Base-by-base conservation (phyloP, 2,113 vertebrate species). In the Caranx melampygus region DNA sequence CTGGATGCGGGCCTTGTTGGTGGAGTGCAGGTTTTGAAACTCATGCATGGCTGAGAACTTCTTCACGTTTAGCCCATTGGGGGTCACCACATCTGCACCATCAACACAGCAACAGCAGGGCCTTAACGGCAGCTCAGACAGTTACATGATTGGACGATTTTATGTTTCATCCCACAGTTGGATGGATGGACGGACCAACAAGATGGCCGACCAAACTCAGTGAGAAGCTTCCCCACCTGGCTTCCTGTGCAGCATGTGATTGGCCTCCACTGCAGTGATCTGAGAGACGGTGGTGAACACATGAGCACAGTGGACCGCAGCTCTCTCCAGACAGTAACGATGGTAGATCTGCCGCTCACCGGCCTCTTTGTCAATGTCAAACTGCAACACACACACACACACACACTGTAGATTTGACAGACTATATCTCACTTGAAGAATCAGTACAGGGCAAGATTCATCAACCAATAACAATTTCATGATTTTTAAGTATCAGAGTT, bases 31-130 rank as follows among this genome's bases (percentile, higher is more conserved):
- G 94, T 99, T 99, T 95, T 99, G 98, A 92, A 99, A 99, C 82
- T 99, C 98, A 10, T 99, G 98, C 92, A 97, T 96, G 62, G 98
- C 98, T 21, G 98, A 99, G 93, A 99, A 99, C 93, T 98, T 99
- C 93, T 97, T 99, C 83, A 99, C 95, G 44, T 97, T 99, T 84
- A 99, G 93, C 37, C 98, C 98, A 5, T 99, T 99, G 6, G 98
- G 97, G 54, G 98, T 99, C 78, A 99, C 89, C 51, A 99, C 95
- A 92, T 99, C 98, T 99, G 93, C 31, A 63, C 12, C 94, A 92
- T 97, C 95, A 96, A 92, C 60, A 87, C 11, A 74, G 52, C 33
- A 59, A 65, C 13, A 21, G 11, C 0, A 64, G 3, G 21, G 47
- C n/a, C 55, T 60, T 40, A 61, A 58, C 31, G 5, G 45, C 18